Evolutionary conservation across 2,888 invertebrate genomes (phyloP), one percentile per base, ranked within the genome.

Genomic region (Drosophila subsilvestris): DNA sequence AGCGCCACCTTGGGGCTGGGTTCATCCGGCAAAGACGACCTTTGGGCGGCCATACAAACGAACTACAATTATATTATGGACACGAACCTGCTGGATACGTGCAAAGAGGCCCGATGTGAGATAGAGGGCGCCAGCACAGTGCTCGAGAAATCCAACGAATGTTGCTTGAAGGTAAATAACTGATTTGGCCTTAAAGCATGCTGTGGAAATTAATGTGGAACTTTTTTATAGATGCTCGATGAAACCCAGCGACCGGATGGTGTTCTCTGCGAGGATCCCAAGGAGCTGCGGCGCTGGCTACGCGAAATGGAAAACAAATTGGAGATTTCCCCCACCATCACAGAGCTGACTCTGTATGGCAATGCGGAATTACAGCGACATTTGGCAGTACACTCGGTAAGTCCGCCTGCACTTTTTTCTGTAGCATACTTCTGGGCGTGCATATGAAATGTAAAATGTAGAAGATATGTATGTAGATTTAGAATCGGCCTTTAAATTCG

Each of bases 11-110:
- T 91, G 29, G 91, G 90, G 3, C 67, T 90, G 32, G 90, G 92
- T 20, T 82, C 87, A 58, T 90, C 91, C 20, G 94, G 93, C 80
- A 96, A 95, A 92, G 97, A 98, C 93, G 97, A 98, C 91, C 96
- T 98, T 84, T 98, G 98, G 97, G 96, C 97, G 78, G 95, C 97
- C 69, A 95, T 98, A 88, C 96, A 97, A 92, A 96, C 96, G 63
- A 97, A 97, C 93, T 98, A 98, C 93, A 96, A 98, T 91, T 98
- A 97, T 92, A 96, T 98, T 90, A 98, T 98, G 98, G 97, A 97
- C 92, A 97, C 97, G 89, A 96, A 97, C 92, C 95, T 98, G 81
- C 96, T 98, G 74, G 97, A 98, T 91, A 95, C 96, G 82, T 98
- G 98, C 93, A 95, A 95, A 92, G 95, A 95, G 91, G 92, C 92